A percentile compares a stretch with the other conserved stretches of the same genome.
Evolutionary conservation across 2,113 vertebrate genomes (phyloP).

Genomic region (Aix galericulata): DNA sequence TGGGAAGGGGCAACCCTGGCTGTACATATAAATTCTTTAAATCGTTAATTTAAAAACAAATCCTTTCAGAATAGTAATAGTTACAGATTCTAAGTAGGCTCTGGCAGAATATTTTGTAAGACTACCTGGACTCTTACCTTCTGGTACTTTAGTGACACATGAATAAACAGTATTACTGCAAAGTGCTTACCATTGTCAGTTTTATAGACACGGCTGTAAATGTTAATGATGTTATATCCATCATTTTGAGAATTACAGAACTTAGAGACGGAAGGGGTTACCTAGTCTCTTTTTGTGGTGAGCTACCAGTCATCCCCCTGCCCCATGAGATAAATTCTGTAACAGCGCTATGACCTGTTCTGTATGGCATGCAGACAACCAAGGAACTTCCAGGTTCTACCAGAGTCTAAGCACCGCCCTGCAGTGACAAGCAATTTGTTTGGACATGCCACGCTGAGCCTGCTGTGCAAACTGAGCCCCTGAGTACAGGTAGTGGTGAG

Average conservation of each 20-base stretch:
- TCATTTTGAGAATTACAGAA: neutral
- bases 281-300: neutral
- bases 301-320: accelerated
- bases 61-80: neutral
- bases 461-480: neutral
- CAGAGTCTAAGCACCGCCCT: neutral
- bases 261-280: neutral
- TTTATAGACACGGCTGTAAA: slow-evolving; percentile 42
- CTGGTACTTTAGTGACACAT: slow-evolving; percentile 16
- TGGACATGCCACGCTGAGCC: neutral
- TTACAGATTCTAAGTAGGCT: neutral
- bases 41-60: slow-evolving; percentile 2
- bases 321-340: neutral
- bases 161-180: slow-evolving; percentile 55
- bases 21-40: neutral
- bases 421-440: neutral
- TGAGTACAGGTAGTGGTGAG: accelerated
- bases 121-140: neutral
- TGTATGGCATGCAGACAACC: neutral
- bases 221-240: neutral
- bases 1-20: too few relatives aligned
- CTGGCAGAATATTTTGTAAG: neutral
- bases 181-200: slow-evolving; percentile 8
- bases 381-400: neutral
- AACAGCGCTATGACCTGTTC: neutral